Base-by-base conservation (phyloP, 2,113 vertebrate species). In the Dicentrarchus labrax region DNA sequence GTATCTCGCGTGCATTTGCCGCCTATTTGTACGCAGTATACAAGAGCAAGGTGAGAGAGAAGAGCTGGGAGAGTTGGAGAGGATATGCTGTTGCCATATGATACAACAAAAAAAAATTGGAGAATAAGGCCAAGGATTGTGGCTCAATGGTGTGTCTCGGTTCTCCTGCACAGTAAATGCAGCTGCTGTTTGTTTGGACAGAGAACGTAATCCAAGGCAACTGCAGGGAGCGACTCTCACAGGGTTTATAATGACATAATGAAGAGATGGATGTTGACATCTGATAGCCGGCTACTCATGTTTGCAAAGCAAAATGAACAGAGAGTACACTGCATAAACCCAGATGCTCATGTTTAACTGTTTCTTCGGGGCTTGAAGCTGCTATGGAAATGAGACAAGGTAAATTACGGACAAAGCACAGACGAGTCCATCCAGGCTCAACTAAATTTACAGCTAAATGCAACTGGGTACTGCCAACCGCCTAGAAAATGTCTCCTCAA, bases 181-280 rank as follows among this genome's bases (percentile, higher is more conserved):
- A 54, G 8, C 57, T 47, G 24, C 0, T 4, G 19, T 65, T 76
- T 56, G 57, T 76, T 68, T 84, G 73, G 19, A 41, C 22, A 51
- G 66, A 43, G 3, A 78, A n/a, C 61, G 45, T 47, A 84, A 86
- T 74, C 51, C 59, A n/a, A 53, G 24, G 53, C 30, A 59, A 56
- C 76, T 81, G 56, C 45, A 45, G 59, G 38, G 65, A 88, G 53
- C 7, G 5, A 45, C 78, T 80, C 67, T 83, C 21, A 13, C 5
- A 61, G 51, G 62, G 17, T 59, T 84, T 51, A 60, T 69, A 76
- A 88, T 56, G 61, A 41, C 53, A 69, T 79, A 56, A 84, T 80
- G 80, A 88, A 65, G 62, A 86, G 82, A 88, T 86, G 60, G 70
- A 88, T 81, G 84, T 66, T 72, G 84, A 90, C 84, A 80, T 83